A percentile compares a stretch with the other conserved stretches of the same genome.
These are phyloP conservation scores for Loxodonta africana DNA, from an alignment of 2,113 vertebrate genomes.

Conservation along the genomic window DNA sequence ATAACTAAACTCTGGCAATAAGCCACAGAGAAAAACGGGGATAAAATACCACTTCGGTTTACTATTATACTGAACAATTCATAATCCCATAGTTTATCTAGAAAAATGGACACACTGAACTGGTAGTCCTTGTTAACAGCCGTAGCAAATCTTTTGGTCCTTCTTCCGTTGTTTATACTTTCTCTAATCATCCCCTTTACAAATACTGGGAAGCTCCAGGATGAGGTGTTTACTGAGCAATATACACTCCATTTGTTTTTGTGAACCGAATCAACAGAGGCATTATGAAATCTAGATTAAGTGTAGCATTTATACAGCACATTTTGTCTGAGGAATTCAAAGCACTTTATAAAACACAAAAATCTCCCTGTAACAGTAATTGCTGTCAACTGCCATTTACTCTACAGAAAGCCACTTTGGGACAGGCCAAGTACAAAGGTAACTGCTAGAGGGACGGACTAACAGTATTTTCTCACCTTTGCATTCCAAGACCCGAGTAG, in stretches of 20 bases:
- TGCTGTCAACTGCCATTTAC: neutral
- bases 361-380: neutral
- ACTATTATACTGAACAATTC: neutral
- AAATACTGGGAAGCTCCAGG: slow-evolving; percentile 52
- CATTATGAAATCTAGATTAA: slow-evolving; percentile 66
- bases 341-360: slow-evolving; percentile 51
- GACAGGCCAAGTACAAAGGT: neutral
- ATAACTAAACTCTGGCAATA: slow-evolving; percentile 48
- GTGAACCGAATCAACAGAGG: slow-evolving; percentile 66
- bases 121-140: neutral
- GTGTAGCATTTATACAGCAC: slow-evolving; percentile 61
- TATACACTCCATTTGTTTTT: slow-evolving; percentile 70
- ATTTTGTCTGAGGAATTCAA: slow-evolving; percentile 63
- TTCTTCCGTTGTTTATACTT: neutral
- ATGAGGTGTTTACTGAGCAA: slow-evolving; percentile 49
- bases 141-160: slow-evolving; percentile 8
- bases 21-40: slow-evolving; percentile 34
- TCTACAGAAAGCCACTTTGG: slow-evolving; percentile 1
- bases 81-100: neutral
- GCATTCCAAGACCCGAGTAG: neutral
- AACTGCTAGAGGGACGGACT: neutral
- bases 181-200: slow-evolving; percentile 3
- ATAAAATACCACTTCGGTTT: slow-evolving; percentile 37
- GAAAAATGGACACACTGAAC: neutral
- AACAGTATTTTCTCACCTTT: neutral